Conservation (phyloP, 1,140 invertebrate species). For the Nomia melanderi region DNA sequence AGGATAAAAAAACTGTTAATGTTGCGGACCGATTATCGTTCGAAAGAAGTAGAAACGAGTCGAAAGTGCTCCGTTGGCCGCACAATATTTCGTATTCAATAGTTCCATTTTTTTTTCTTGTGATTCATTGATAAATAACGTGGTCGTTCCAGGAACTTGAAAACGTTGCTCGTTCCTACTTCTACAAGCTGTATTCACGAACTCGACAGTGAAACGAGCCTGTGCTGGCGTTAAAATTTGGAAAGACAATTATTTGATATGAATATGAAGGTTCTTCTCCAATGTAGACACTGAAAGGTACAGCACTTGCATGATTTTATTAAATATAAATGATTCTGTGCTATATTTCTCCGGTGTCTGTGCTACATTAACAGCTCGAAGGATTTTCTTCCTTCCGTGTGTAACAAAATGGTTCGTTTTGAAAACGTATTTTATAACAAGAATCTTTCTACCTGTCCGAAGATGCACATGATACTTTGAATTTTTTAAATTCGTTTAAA, state of each 20-base stretch:
- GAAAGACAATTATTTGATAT: neutral
- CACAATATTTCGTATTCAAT: conserved; percentile 3
- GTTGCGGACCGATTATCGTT: conserved; percentile 21
- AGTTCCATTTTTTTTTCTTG: neutral
- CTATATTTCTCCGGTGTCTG: no score
- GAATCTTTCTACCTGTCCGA: no score
- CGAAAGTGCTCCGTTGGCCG: conserved; percentile 26
- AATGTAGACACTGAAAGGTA: no score
- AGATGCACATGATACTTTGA: no score
- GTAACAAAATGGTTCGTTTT: no score
- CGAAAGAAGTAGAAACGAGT: conserved; percentile 51
- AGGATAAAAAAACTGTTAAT: conserved; percentile 41
- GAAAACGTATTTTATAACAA: no score
- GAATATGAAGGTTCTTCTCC: neutral
- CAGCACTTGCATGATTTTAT: no score
- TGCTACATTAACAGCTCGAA: no score
- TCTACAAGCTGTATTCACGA: conserved; percentile 23
- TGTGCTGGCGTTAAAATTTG: conserved; percentile 32
- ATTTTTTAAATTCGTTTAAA: no score
- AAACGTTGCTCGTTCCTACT: conserved; percentile 46
- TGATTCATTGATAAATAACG: neutral
- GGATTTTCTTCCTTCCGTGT: no score
- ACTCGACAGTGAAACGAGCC: conserved; percentile 30
- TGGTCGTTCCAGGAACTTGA: neutral
- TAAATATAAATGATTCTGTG: no score